Conservation (phyloP, 2,113 vertebrate genomes). For the Aramus guarauna region DNA sequence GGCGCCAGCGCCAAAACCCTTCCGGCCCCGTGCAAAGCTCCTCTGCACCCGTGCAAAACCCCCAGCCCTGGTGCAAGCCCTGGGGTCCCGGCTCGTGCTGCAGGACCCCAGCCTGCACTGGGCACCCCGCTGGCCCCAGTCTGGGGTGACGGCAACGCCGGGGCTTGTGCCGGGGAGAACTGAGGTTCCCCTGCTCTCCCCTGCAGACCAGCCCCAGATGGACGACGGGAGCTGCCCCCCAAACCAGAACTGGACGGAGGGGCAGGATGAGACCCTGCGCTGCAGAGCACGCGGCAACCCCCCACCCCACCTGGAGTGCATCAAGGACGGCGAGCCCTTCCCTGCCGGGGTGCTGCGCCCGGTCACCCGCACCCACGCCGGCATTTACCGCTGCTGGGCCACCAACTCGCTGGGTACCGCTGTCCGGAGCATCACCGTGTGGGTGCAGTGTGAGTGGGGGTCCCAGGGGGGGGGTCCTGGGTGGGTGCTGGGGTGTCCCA, state of each 20-base stretch:
- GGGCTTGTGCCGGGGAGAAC: too few relatives aligned
- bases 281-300: slow-evolving; percentile 55
- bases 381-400: slow-evolving; percentile 49
- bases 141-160: too few relatives aligned
- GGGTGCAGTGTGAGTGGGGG: slow-evolving; percentile 60
- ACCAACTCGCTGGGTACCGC: slow-evolving; percentile 35
- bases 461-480: too few relatives aligned
- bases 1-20: too few relatives aligned
- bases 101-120: too few relatives aligned
- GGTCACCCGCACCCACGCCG: background rate
- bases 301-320: background rate
- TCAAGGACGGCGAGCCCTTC: background rate
- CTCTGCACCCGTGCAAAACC: too few relatives aligned
- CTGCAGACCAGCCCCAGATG: slow-evolving; percentile 26
- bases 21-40: too few relatives aligned
- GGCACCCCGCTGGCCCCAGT: too few relatives aligned
- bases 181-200: background rate
- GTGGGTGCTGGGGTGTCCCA: too few relatives aligned
- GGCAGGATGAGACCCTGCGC: slow-evolving; percentile 13
- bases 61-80: too few relatives aligned
- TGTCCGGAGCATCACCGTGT: slow-evolving; percentile 1
- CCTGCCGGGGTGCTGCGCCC: background rate
- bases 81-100: too few relatives aligned
- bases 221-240: slow-evolving; percentile 43
- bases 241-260: slow-evolving; percentile 57